Percentiles rank a stretch among this genome's conserved stretches.
Conservation (phyloP, 2,113 vertebrate species). For the Thermophis baileyi region DNA sequence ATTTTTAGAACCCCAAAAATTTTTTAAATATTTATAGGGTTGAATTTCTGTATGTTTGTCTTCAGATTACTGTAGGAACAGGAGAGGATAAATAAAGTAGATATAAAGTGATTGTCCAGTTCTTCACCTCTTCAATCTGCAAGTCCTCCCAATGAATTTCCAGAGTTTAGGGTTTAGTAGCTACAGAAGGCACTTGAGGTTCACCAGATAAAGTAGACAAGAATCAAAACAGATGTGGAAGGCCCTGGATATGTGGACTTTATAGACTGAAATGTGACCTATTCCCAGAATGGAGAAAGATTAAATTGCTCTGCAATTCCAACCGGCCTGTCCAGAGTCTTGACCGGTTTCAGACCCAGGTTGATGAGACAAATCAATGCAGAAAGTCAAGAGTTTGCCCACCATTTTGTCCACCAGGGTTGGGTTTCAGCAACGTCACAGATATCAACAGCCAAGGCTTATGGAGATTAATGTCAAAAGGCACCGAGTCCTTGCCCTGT, state of each 20-base stretch:
- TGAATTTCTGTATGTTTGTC: neutral
- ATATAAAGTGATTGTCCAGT: neutral
- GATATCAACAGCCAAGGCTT: conserved; percentile 40
- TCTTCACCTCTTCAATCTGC: neutral
- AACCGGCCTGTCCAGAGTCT: conserved; percentile 3
- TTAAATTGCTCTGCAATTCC: conserved; percentile 42
- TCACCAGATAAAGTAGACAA: conserved; percentile 50
- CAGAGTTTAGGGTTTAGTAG: conserved; percentile 52
- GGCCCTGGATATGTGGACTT: conserved; percentile 47
- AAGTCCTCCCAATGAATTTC: conserved; percentile 35
- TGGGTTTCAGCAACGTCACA: conserved; percentile 43
- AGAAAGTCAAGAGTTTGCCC: neutral
- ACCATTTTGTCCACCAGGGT: neutral
- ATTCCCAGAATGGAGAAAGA: conserved; percentile 39
- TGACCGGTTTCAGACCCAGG: conserved; percentile 23
- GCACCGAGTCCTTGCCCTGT: neutral
- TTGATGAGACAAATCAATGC: conserved; percentile 10
- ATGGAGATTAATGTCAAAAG: conserved; percentile 55
- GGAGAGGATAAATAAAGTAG: neutral
- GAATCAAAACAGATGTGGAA: conserved; percentile 47
- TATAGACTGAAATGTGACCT: conserved; percentile 52
- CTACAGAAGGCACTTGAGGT: conserved; percentile 35
- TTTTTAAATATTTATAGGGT: neutral
- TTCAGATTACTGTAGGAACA: neutral
- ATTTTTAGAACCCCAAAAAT: neutral